These are phyloP conservation scores for Mycalesis mineus DNA, from an alignment of 2,888 invertebrate genomes.

Conservation along the genomic window DNA sequence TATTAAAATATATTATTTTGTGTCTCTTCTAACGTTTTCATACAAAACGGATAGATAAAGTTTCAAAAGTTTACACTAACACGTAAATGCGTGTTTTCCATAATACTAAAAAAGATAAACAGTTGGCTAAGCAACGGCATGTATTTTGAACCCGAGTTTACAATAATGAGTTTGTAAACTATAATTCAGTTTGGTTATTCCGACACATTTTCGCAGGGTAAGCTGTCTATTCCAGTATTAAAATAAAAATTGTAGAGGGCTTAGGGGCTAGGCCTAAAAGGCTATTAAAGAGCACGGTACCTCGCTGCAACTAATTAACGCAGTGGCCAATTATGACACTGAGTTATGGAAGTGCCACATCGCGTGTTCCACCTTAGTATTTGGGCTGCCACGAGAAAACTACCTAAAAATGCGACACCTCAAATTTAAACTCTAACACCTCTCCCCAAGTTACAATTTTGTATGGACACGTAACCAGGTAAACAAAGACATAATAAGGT, in stretches of 20 bases:
- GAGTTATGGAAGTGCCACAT: constrained; percentile 56
- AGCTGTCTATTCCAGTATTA: too few relatives aligned
- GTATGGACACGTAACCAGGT: not conserved
- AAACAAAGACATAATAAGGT: constrained; percentile 22
- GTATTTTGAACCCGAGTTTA: too few relatives aligned
- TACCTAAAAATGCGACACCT: not conserved
- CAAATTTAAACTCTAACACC: constrained; percentile 8
- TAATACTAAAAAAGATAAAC: too few relatives aligned
- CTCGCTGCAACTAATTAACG: constrained; percentile 48
- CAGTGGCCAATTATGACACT: constrained; percentile 57
- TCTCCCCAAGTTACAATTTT: not conserved
- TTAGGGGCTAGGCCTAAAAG: constrained; percentile 20
- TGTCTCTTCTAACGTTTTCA: too few relatives aligned
- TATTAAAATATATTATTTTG: too few relatives aligned
- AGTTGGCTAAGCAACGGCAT: too few relatives aligned
- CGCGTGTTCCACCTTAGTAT: constrained; percentile 48
- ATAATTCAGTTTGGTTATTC: too few relatives aligned
- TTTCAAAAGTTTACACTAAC: too few relatives aligned
- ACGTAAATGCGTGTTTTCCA: too few relatives aligned
- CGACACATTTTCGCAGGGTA: too few relatives aligned
- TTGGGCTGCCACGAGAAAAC: constrained; percentile 26
- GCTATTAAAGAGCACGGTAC: constrained; percentile 32
- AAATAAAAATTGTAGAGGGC: constrained; percentile 11
- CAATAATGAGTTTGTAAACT: too few relatives aligned
- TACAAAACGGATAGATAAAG: too few relatives aligned